These are phyloP conservation scores for Oryzias melastigma DNA, from an alignment of 2,113 vertebrate species.

Conservation along the genomic window DNA sequence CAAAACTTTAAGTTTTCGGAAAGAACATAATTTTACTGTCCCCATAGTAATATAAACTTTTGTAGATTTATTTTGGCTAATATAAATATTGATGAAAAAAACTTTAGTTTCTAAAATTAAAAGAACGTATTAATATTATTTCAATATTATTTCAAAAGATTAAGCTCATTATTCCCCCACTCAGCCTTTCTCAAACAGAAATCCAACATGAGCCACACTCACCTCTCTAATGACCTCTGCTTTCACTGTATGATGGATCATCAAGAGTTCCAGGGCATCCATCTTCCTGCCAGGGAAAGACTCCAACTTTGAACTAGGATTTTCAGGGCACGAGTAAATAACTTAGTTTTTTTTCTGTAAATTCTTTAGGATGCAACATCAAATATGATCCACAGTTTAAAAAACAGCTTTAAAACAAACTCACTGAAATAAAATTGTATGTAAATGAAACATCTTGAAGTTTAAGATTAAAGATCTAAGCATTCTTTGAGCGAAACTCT, in stretches of 20 bases:
- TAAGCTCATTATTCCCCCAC: background rate
- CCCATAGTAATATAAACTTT: no score
- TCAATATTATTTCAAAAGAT: no score
- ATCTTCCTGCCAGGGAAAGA: conserved; percentile 57
- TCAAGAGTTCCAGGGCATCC: conserved; percentile 52
- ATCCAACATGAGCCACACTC: conserved; percentile 29
- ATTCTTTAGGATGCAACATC: background rate
- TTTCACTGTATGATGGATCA: conserved; percentile 66
- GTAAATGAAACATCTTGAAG: background rate
- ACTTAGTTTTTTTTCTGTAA: conserved; percentile 19
- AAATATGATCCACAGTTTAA: background rate
- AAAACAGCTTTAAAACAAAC: background rate
- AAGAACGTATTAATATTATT: no score
- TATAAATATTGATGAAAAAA: no score
- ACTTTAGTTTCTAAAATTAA: no score
- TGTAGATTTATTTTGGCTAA: no score
- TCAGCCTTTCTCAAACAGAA: conserved; percentile 8
- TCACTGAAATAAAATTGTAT: background rate
- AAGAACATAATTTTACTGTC: conserved; percentile 8
- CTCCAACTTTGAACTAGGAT: conserved; percentile 44
- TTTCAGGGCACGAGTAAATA: conserved; percentile 24
- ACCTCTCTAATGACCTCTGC: conserved; percentile 63
- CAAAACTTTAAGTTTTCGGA: conserved; percentile 28
- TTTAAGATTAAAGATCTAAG: conserved; percentile 18
- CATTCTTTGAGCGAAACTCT: conserved; percentile 20